Evolutionary conservation across 2,888 invertebrate genomes (phyloP), one percentile per base, ranked within the genome.

Genomic region (Allygus modestus): DNA sequence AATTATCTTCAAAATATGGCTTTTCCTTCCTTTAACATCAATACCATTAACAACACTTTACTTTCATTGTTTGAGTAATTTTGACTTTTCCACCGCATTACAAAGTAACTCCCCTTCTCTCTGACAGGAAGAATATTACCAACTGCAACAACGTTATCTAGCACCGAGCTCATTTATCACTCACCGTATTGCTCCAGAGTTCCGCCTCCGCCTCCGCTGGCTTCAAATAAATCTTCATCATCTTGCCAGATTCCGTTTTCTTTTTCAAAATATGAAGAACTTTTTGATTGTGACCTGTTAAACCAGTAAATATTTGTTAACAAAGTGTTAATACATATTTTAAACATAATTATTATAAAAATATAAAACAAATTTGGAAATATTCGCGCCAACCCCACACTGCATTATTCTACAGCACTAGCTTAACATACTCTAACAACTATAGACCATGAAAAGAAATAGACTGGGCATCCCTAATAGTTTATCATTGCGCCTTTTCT

Each of bases 181-280:
- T 77, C 73, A 77, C 77, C 77, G 51, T 77, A 77, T 46, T 77
- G 43, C 51, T 77, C 77, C 28, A 77, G 77, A 77, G 77, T 28
- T 73, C 11, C 23, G 37, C 41, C 73, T 46, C 23, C 28, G 43
- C 46, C 73, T 41, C 43, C 73, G 33, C 73, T 77, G 28, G 28
- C 46, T 28, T 79, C 79, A 12, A 77, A 77, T 31, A 77, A 46
- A 77, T 79, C 79, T 58, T 79, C 79, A 58, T 79, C 79, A 79
- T 79, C 79, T 58, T 58, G 51, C 58, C 58, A 58, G 31, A 79
- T 79, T 37, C 58, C 79, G 51, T 79, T 79, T 31, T 79, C 79
- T 37, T 79, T 58, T 11, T 33, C 37, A 20, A 43, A 46, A n/a
- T 77, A 46, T 15, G 41, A 77, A n/a, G 37, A n/a, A 43, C 17